Conservation (phyloP, 1,140 invertebrate genomes). For the Goniozus legneri region DNA sequence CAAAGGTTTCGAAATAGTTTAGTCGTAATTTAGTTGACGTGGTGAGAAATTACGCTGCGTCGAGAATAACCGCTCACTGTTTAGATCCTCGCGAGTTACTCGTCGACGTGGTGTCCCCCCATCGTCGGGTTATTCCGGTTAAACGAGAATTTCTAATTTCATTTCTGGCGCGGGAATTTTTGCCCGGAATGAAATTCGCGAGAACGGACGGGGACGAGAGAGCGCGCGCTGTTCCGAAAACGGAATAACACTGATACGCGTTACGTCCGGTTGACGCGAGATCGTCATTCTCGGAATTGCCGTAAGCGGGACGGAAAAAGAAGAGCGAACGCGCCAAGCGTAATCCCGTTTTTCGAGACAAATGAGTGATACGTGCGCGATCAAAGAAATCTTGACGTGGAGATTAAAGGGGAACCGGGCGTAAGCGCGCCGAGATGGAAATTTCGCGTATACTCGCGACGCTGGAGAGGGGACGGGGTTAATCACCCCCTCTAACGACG, state of each 20-base stretch:
- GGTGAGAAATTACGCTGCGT: background rate
- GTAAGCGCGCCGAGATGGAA: background rate
- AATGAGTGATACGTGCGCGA: no score
- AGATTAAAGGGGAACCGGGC: no score
- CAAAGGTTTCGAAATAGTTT: no score
- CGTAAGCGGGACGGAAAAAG: background rate
- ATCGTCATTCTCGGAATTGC: background rate
- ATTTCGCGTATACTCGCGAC: background rate
- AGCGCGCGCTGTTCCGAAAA: background rate
- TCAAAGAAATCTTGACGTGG: no score
- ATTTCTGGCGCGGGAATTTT: no score
- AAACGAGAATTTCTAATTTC: conserved; percentile 15
- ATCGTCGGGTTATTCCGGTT: conserved; percentile 13
- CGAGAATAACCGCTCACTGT: background rate
- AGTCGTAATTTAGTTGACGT: no score
- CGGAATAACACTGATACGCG: background rate
- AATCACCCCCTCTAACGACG: no score
- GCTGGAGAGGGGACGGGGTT: background rate
- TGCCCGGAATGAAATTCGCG: no score
- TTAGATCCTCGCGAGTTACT: no score
- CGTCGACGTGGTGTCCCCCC: no score
- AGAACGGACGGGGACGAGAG: no score
- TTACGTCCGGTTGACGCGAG: background rate
- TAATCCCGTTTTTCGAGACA: no score
- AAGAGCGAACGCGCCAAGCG: background rate